Evolutionary conservation across 2,888 invertebrate genomes (phyloP), one percentile per base, ranked within the genome.

Genomic region (Dicyrtomina minuta): DNA sequence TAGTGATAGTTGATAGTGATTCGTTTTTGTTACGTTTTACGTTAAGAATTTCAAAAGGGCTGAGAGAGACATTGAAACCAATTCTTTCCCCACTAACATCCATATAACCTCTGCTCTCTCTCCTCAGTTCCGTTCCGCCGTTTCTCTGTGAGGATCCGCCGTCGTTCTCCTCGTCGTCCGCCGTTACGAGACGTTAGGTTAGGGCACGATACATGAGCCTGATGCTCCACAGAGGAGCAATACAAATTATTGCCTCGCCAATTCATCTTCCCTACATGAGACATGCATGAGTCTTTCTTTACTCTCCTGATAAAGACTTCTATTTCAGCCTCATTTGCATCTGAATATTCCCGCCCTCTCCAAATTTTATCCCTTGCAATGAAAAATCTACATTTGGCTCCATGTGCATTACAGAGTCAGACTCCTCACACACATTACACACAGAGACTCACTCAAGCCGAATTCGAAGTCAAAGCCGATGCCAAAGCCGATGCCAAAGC

Each of bases 191-290:
- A 33, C 33, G 33, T 33, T 33, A 33, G 33, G 33, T 33, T 33
- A 33, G 33, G 33, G 20, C 12, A 58, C 17, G 51, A 39, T 41
- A 58, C 27, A 41, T 15, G 58, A 58, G 58, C 24, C 56, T 27
- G 56, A 58, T 58, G 39, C 58, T 58, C 58, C n/a, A 65, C 55
- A 68, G 43, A 20, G 43, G 44, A 70, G 70, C 68, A 73, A 71
- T 74, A 74, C 74, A 74, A 74, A 74, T 74, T 74, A 74, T 73
- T 70, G 72, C 70, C 33, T 68, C 12, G 49, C 70, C 72, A 73
- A 74, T 74, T 74, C 73, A 73, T 75, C 75, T 75, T 75, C 73
- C 58, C 58, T 15, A 17, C 39, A 51, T 66, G 56, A 66, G 56
- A 65, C 65, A 51, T 65, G 49, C 68, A 39, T 33, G 61, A 65